Evolutionary conservation across 2,113 vertebrate species (phyloP).

Genomic region (Peromyscus californicus): DNA sequence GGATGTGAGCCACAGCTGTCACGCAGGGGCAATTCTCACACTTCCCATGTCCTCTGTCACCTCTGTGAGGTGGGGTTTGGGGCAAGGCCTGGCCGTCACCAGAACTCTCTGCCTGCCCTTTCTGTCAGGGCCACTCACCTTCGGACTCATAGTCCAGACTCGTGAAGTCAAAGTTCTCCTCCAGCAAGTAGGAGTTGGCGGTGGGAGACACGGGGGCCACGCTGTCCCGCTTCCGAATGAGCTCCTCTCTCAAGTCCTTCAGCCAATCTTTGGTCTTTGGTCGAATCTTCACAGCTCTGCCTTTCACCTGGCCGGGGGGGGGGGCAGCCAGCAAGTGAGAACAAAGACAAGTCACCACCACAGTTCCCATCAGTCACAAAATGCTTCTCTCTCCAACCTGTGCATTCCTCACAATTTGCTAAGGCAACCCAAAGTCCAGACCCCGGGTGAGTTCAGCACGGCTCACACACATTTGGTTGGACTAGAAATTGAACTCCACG

Average conservation of each 20-base stretch:
- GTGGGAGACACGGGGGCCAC: conserved; percentile 87
- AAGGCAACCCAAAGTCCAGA: fast-evolving
- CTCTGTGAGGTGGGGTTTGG: background rate
- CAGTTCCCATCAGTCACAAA: fast-evolving
- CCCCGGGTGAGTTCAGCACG: fast-evolving
- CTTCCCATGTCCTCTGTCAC: fast-evolving
- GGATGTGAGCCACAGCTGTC: background rate
- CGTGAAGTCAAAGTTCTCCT: conserved; percentile 90
- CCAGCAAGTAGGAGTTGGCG: conserved; percentile 88
- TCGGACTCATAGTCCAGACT: conserved; percentile 90
- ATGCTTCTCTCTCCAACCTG: fast-evolving
- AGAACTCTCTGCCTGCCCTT: background rate
- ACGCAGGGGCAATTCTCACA: fast-evolving
- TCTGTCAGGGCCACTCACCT: conserved; percentile 80
- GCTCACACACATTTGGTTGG: background rate
- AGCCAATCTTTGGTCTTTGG: conserved; percentile 91
- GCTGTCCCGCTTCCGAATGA: conserved; percentile 87
- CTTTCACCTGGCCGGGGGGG: conserved; percentile 84
- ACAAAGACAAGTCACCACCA: fast-evolving
- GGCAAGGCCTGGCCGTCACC: too few species aligned
- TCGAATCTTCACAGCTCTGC: conserved; percentile 87
- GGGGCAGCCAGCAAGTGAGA: background rate
- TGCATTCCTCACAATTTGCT: fast-evolving
- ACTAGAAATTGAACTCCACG: fast-evolving
- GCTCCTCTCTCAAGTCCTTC: conserved; percentile 88